Base-by-base conservation (phyloP, 2,888 invertebrate genomes). In the Meta bourneti region DNA sequence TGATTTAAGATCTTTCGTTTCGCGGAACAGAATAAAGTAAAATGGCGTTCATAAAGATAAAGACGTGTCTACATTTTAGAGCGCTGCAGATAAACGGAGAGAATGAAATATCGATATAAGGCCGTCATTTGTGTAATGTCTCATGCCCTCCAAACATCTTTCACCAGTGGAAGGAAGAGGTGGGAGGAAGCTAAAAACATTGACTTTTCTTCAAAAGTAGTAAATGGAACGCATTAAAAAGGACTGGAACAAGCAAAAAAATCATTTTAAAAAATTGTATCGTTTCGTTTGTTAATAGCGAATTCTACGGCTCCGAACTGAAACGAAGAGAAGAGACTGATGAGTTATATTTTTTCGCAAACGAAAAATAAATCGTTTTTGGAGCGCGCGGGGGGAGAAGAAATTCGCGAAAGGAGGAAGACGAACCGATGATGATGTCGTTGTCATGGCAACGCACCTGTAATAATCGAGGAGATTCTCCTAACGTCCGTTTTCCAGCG, bases 361-460 rank as follows among this genome's bases (percentile, higher is more conserved):
- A 8, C 77, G 75, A 87, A 87, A 87, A 79, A 83, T 71, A 83
- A 89, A 78, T 84, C 83, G 87, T 74, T 84, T 84, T 78, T 9
- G 34, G 72, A 84, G 51, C 49, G 79, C 61, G 89, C 61, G 79
- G 72, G 51, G 48, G 83, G 82, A 79, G 52, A 61, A 78, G 51
- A 89, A 83, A 71, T 61, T 16, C 74, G 86, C 61, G 71, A 61
- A 80, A 72, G 79, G 72, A 71, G 69, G 72, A 70, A 85, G 90
- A 85, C 34, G 79, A 74, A 72, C 61, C 61, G 80, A 82, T 86
- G 84, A 84, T 79, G 90, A 91, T 82, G 86, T 72, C 78, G 91
- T 88, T 78, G 83, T 54, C 83, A 91, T 91, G 51, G 83, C 61
- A 72, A 91, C 87, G 87, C 77, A 91, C 87, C 91, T 91, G 87